Base-by-base conservation (phyloP, 2,797 vertebrate genomes). In the Neomorphus geoffroyi region DNA sequence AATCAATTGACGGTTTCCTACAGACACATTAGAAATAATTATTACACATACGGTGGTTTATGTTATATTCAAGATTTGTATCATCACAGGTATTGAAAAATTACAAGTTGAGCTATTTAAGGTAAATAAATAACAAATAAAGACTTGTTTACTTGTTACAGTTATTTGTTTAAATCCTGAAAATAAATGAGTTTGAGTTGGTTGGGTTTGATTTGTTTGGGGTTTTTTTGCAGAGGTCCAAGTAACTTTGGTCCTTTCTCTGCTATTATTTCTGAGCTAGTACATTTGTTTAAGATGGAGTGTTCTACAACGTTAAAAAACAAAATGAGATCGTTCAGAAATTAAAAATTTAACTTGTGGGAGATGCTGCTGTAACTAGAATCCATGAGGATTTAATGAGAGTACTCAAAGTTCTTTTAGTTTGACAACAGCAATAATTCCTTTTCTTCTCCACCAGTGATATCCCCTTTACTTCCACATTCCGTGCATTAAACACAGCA, bases 291-390 rank as follows among this genome's bases (percentile, higher is more conserved):
- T 88, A 85, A 88, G 53, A 88, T 50, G 11, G 45, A 92, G 26
- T 46, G 53, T 53, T 80, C 74, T 70, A 64, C 48, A 54, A 6
- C 11, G 37, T 53, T 73, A 80, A 79, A 82, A 94, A 90, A 32
- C 35, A 96, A 88, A 94, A 86, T 53, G 48, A 89, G 32, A 94
- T 46, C 5, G 22, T 78, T 87, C 18, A 87, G 78, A 89, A 96
- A 86, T 95, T 90, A 94, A 95, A 94, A 93, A 82, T 73, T 94
- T 89, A 89, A 91, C 67, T 73, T 57, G 39, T 57, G 58, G 60
- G 87, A 86, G 74, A 90, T 71, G 78, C 64, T 92, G 61, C 60
- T 92, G 17, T 81, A 94, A 84, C 73, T 65, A 67, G 86, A 93
- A 94, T 66, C 81, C 58, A 90, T 53, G 48, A 51, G 73, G 51